Percentiles rank a stretch among this genome's conserved stretches.
Evolutionary conservation across 2,797 vertebrate genomes (phyloP).

Genomic region (Eurystomus glaucurus): DNA sequence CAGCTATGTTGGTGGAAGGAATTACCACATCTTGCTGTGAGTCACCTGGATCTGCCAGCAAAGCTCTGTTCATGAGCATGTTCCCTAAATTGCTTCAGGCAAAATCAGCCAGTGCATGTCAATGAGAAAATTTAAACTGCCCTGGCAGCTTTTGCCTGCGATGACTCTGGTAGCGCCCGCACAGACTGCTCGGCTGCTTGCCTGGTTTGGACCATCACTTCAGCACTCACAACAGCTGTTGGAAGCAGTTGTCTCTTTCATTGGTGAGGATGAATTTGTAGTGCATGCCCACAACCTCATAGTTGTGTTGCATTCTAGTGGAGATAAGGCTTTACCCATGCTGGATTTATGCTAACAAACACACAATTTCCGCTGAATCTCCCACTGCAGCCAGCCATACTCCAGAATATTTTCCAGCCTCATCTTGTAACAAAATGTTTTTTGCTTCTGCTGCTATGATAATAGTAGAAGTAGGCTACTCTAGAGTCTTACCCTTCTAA

Average conservation of each 20-base stretch:
- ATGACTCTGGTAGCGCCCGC: rapidly evolving
- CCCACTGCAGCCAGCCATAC: background rate
- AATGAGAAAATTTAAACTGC: background rate
- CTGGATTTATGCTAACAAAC: background rate
- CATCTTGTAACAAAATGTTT: background rate
- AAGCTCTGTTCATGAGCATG: background rate
- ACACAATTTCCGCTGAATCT: background rate
- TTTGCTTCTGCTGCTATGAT: background rate
- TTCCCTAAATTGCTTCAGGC: background rate
- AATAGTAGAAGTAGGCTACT: background rate
- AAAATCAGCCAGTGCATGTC: background rate
- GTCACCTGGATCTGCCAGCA: background rate
- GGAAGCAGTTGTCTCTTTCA: background rate
- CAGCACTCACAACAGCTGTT: background rate
- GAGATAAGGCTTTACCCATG: background rate
- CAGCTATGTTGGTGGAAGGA: background rate
- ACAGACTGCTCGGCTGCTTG: rapidly evolving
- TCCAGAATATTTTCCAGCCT: background rate
- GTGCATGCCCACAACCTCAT: background rate
- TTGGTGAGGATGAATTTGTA: background rate
- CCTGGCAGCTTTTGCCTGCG: background rate
- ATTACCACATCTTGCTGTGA: background rate
- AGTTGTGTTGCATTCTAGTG: background rate
- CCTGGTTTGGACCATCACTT: background rate
- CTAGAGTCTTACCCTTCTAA: background rate